Evolutionary conservation across 2,113 vertebrate species (phyloP).

Genomic region (Carlito syrichta): DNA sequence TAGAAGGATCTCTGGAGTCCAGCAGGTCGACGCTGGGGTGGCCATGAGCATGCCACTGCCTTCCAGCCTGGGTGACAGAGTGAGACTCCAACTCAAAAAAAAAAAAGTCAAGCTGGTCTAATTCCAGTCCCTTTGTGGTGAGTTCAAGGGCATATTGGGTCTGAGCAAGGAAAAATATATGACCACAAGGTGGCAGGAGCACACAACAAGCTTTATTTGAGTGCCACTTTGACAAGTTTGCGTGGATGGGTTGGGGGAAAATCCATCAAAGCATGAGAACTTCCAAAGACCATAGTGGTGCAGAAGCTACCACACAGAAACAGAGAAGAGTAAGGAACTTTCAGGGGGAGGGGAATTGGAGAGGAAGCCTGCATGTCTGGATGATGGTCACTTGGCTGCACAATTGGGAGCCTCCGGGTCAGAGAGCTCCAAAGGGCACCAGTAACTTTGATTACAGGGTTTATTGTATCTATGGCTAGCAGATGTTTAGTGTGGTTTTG

Average conservation of each 20-base stretch:
- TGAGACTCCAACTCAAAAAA: too few species aligned
- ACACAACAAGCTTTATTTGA: slow-evolving; percentile 1
- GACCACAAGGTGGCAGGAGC: not conserved
- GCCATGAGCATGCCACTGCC: too few species aligned
- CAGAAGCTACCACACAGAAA: not conserved
- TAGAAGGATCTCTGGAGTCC: too few species aligned
- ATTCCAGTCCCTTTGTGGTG: not conserved
- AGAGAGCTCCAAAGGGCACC: slow-evolving; percentile 20
- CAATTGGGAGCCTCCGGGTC: not conserved
- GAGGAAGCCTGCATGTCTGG: not conserved
- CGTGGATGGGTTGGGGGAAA: not conserved
- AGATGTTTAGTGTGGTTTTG: too few species aligned
- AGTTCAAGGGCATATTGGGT: not conserved
- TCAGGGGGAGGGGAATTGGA: not conserved
- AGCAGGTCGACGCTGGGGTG: too few species aligned
- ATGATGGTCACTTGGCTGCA: not conserved
- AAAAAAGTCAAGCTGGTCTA: not conserved
- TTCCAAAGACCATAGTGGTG: not conserved
- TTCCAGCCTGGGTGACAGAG: too few species aligned
- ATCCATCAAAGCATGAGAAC: not conserved
- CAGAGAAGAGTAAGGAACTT: not conserved
- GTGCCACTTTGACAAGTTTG: slow-evolving; percentile 9
- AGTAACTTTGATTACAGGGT: too few species aligned
- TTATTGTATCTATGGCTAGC: too few species aligned
- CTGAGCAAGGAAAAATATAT: not conserved